Evolutionary conservation across 2,113 vertebrate species (phyloP), one percentile per base, ranked within the genome.

Genomic region (Rhagologus leucostigma): DNA sequence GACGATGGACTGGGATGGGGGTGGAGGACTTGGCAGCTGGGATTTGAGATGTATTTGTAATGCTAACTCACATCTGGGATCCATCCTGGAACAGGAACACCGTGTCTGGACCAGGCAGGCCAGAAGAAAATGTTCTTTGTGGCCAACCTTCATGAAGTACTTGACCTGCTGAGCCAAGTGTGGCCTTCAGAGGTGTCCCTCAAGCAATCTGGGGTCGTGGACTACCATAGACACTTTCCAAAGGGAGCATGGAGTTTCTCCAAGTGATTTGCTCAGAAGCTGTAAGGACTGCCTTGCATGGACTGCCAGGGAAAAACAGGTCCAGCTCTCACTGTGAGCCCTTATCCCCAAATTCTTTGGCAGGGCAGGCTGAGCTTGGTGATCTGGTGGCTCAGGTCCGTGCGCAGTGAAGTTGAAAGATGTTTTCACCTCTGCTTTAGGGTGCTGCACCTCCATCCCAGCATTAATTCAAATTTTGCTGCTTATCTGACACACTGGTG

Each of bases 11-110:
- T 16, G n/a, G 65, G 89, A 30, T 77, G 85, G 90, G 91, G 94
- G 93, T 74, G 89, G 87, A 91, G n/a, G 81, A 96, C 56, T 83
- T 95, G 93, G 84, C 91, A 95, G 92, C 81, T 73, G 83, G 85
- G 76, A 49, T 95, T 86, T 89, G 87, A 93, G 82, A 92, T 76
- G 73, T 50, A 75, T 89, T 96, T 93, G 68, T 79, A 92, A 87
- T 68, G 84, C 49, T 92, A 96, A 88, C 74, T 88, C 90, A 96
- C 90, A 95, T 96, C 96, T 96, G 94, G 95, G 92, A 93, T 82
- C 79, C 77, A 81, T 94, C 81, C 78, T 77, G 64, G 65, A 89
- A 70, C 3, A 9, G 69, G 95, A 96, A 93, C 85, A 93, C 32
- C 11, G 10, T 46, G 70, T 92, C 84, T 95, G 93, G 63, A 42